A percentile compares a stretch with the other conserved stretches of the same genome.
These are phyloP conservation scores for Lapara coniferarum DNA, from an alignment of 2,888 invertebrate genomes.

Conservation along the genomic window DNA sequence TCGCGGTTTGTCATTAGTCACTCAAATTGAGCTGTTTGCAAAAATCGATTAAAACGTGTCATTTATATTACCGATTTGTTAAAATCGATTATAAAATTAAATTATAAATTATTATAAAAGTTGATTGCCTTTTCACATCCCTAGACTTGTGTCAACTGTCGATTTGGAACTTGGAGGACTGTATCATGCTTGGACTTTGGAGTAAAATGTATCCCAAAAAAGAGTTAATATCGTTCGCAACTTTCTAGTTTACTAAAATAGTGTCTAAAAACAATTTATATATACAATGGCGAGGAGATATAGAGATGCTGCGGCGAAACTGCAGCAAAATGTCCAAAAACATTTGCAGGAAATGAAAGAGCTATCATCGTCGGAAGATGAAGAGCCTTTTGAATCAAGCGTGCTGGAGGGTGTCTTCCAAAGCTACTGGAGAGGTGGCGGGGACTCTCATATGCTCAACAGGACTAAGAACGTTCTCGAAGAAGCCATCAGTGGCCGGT, in stretches of 20 bases:
- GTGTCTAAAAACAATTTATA: too few relatives aligned
- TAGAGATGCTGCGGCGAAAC: conserved; percentile 72
- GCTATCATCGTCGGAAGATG: conserved; percentile 76
- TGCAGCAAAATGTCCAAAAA: conserved; percentile 75
- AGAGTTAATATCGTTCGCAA: not conserved
- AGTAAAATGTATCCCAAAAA: not conserved
- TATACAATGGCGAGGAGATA: conserved; percentile 69
- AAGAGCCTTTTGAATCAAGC: conserved; percentile 68
- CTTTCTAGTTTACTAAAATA: too few relatives aligned
- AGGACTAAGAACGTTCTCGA: conserved; percentile 89
- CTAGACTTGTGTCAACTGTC: too few relatives aligned
- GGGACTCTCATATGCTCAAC: conserved; percentile 68
- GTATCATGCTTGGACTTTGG: not conserved
- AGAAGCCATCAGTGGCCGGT: conserved; percentile 90
- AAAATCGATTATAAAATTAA: too few relatives aligned
- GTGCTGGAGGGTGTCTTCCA: conserved; percentile 72
- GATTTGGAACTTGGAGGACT: conserved; percentile 36
- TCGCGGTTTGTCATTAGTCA: too few relatives aligned
- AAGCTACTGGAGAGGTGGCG: conserved; percentile 70
- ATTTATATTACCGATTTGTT: too few relatives aligned
- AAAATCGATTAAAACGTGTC: too few relatives aligned
- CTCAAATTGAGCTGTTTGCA: too few relatives aligned
- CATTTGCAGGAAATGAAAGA: conserved; percentile 74
- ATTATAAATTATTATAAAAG: too few relatives aligned
- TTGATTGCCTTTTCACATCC: too few relatives aligned